Base-by-base conservation (phyloP, 1,140 invertebrate genomes). In the Monochamus saltuarius region DNA sequence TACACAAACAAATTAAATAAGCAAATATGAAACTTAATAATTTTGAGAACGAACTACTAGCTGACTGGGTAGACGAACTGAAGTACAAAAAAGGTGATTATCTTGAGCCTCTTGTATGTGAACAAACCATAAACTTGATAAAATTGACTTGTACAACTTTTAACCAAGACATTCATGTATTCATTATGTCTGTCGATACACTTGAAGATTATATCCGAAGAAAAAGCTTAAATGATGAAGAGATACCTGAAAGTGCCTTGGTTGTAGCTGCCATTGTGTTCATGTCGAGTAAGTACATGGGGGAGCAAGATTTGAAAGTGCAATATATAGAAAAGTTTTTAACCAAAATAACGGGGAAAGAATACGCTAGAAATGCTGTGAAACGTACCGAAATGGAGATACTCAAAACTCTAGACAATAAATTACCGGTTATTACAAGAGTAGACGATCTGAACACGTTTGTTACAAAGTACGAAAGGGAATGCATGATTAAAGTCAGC, bases 371-470 rank as follows among this genome's bases (percentile, higher is more conserved):
- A 7, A 61, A 56, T 14, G 49, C 43, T n/a, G 53, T 71, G 10
- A 38, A 57, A 35, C 4, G 19, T 14, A 46, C 42, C 13, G 72
- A 74, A 50, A 39, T 62, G 7, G 66, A 74, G 17, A 66, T 74
- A 35, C 40, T 74, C n/a, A 50, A 56, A 34, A 59, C 62, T 2
- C 8, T 74, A 17, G 59, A 68, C 19, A 58, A 52, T 6, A 62
- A 56, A 29, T 50, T 74, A 14, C 69, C 71, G 7, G 50, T 72
- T 14, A 59, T 43, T n/a, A 72, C 68, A 7, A 53, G 47, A 2
- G 46, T 71, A 1, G 69, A 71, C 51, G 71, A 74, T 53, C 46
- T 74, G 10, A 63, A 71, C 35, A 66, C 60, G 4, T 66, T 74
- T 42, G 59, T 73, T 34, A 61, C 66, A 43, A 59, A 66, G 38